Base-by-base conservation (phyloP, 2,797 vertebrate species). In the Gambusia yucatana region DNA sequence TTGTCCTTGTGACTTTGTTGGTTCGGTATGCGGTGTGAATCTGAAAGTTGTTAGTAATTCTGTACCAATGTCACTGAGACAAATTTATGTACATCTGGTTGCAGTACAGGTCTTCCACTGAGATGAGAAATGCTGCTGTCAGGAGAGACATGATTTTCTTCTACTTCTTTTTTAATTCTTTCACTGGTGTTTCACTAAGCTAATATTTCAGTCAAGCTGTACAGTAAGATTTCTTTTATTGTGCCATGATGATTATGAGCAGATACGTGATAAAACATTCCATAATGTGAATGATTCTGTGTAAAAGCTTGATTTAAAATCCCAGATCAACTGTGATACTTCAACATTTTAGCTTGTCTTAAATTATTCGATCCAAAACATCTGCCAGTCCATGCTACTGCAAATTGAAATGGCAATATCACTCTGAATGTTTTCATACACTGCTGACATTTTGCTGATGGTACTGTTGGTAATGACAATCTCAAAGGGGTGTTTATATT, bases 401-500 rank as follows among this genome's bases (percentile, higher is more conserved):
- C 88, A 91, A 90, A 91, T 84, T 91, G 79, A 91, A 91, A 82
- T 65, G 83, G 47, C 79, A 82, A 84, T 93, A 91, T 90, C 46
- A 41, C 73, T 87, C 65, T 70, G 6, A 87, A 91, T 88, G 87
- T 81, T 88, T 92, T 88, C 67, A 88, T 78, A 88, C 30, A 77
- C 77, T 87, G 87, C 91, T 91, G 88, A 91, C 89, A 91, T 91
- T 86, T 88, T 71, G 75, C 79, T 88, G 91, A 91, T 91, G 90
- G 86, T 92, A 87, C 84, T 90, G 88, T 84, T 84, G 88, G 90
- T 89, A 90, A 93, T 91, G 87, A 87, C 79, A 83, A 81, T 82
- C 87, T 90, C 88, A 87, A 84, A 89, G 83, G 85, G 86, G 84
- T 93, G 86, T 92, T 93, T 93, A 88, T 91, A 91, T 89, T 90